Evolutionary conservation across 2,888 invertebrate genomes (phyloP), one percentile per base, ranked within the genome.

Genomic region (Acleris laterana): DNA sequence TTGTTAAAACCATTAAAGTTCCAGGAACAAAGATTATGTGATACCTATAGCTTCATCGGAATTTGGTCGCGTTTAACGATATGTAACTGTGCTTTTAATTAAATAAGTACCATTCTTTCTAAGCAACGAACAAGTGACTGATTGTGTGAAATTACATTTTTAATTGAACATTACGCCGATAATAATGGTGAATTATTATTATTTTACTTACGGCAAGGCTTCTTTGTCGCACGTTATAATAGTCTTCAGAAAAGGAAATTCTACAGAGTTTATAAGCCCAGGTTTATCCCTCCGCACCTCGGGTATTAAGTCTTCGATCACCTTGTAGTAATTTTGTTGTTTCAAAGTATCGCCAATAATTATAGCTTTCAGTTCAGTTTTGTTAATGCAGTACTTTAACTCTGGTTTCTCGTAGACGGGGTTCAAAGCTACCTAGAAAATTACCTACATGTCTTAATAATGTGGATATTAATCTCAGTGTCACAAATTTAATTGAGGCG

Each of bases 321-420:
- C 93, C 2, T 93, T 83, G 72, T 96, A 95, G 79, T 96, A 98
- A 76, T 96, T 90, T 70, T 95, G 95, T 1, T 89, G 94, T 70
- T 94, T 94, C 75, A 95, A 94, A 17, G 81, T 88, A 25, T 95
- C 94, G 0, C 95, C 94, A 3, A 95, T 93, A 1, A 98, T 80
- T 0, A 98, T 78, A 4, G 95, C 95, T 77, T 95, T 96, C 28
- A 95, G 89, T 0, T 93, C 94, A 0, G 96, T 96, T 88, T 97
- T 96, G 57, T 95, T 94, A 16, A 98, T 80, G 67, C 96, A 95
- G 81, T 95, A 97, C 62, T 94, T 93, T 2, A 98, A 76, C 82
- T 98, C 98, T 0, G 88, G 80, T 9, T 94, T 90, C 79, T 95
- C 94, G 81, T 96, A 98, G 0, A 94, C 93, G 0, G 98, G 96